Conservation (phyloP, 2,113 vertebrate species). For the Gymnogyps californianus region DNA sequence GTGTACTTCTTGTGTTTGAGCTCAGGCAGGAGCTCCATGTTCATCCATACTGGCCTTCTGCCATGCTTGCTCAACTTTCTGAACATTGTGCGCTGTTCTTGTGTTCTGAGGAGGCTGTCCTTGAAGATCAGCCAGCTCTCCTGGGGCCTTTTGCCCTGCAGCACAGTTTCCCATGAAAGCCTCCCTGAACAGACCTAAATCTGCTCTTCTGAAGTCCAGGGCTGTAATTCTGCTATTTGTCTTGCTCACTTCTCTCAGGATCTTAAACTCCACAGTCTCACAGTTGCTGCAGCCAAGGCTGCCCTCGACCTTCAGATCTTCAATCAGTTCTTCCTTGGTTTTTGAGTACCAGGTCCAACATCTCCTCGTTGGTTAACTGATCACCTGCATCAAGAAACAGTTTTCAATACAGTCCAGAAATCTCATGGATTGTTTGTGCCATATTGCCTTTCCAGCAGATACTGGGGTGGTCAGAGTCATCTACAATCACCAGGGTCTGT, state of each 20-base stretch:
- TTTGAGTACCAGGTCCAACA: not conserved
- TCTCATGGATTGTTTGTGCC: not conserved
- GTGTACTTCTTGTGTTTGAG: not conserved
- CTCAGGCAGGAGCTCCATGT: conserved; percentile 28
- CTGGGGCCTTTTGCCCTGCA: conserved; percentile 42
- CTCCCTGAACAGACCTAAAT: conserved; percentile 19
- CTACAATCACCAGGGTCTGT: not conserved
- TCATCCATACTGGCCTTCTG: conserved; percentile 33
- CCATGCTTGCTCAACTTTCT: conserved; percentile 26
- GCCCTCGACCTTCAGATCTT: not conserved
- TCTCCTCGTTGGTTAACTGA: not conserved
- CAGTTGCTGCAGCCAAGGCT: not conserved
- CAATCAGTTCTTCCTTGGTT: not conserved
- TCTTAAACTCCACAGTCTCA: not conserved
- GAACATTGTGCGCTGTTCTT: conserved; percentile 10
- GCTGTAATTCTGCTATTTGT: not conserved
- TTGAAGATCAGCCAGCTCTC: conserved; percentile 55
- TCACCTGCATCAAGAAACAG: not conserved
- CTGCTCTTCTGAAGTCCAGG: not conserved
- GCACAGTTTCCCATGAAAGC: conserved; percentile 21
- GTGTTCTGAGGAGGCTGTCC: conserved; percentile 33
- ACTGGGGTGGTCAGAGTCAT: not conserved
- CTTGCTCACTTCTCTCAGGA: not conserved
- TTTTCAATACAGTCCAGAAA: not conserved
- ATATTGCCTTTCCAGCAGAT: not conserved